Conservation (phyloP, 2,113 vertebrate species). For the Larimichthys polyactis region DNA sequence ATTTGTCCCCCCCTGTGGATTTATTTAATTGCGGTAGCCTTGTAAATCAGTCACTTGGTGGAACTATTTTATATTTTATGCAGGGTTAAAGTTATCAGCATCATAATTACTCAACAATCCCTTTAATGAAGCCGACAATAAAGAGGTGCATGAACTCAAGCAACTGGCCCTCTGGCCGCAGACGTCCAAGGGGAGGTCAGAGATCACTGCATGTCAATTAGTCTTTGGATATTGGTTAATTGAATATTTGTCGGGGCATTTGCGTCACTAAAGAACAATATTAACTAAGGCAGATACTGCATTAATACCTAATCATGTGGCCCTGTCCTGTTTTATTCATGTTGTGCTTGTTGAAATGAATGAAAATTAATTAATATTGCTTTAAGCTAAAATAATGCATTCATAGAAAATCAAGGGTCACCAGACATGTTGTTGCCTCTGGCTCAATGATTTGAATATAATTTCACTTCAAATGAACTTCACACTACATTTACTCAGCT, state of each 20-base stretch:
- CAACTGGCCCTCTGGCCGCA: too few relatives aligned
- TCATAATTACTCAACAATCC: neutral
- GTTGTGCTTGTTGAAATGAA: neutral
- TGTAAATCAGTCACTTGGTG: neutral
- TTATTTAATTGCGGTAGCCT: conserved; percentile 9
- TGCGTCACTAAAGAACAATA: neutral
- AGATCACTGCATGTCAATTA: neutral
- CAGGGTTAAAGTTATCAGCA: conserved; percentile 1
- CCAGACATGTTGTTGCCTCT: neutral
- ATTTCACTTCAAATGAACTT: neutral
- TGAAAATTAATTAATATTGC: too few relatives aligned
- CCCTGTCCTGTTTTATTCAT: neutral
- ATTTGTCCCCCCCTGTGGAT: conserved; percentile 18
- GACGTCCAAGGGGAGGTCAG: neutral
- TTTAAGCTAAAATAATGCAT: too few relatives aligned
- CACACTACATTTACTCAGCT: neutral
- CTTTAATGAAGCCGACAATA: neutral
- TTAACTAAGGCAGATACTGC: neutral
- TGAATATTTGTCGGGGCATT: neutral
- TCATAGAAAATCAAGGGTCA: too few relatives aligned
- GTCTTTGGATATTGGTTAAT: neutral
- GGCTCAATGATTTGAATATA: neutral
- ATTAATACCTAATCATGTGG: neutral
- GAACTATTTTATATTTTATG: conserved; percentile 4
- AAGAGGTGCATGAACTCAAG: neutral